phyloP scores from a whole-genome alignment of 2,888 invertebrate species.

The Idaea straminata region DNA sequence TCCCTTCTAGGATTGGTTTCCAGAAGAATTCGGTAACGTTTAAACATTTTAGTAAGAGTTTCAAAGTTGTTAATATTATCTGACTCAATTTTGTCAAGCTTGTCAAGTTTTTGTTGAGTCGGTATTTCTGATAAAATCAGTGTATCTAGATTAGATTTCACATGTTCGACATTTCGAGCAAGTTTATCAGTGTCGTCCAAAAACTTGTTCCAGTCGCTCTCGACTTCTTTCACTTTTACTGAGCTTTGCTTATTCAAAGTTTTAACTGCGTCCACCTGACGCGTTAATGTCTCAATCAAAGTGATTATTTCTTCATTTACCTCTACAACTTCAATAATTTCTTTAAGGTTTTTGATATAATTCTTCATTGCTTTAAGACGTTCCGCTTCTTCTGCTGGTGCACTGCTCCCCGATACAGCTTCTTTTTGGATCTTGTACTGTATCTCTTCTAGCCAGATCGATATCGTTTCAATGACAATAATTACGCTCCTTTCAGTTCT shows the following conservation, averaged over 20 bases:
- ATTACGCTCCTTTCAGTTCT: conserved; percentile 85
- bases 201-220: conserved; percentile 87
- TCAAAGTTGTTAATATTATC: conserved; percentile 82
- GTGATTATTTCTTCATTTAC: conserved; percentile 84
- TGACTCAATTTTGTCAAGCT: conserved; percentile 85
- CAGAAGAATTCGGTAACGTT: conserved; percentile 81
- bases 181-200: conserved; percentile 82
- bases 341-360: conserved; percentile 80
- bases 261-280: conserved; percentile 86
- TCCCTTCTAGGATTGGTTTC: conserved; percentile 85
- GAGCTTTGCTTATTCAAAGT: conserved; percentile 77
- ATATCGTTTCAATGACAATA: conserved; percentile 88
- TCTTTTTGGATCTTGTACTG: conserved; percentile 85
- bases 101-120: conserved; percentile 83
- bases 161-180: conserved; percentile 69
- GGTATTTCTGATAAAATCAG: conserved; percentile 83
- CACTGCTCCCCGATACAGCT: conserved; percentile 45
- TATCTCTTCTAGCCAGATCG: conserved; percentile 91
- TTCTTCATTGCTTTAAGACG: conserved; percentile 69
- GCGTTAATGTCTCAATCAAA: conserved; percentile 80
- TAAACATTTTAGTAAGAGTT: conserved; percentile 81
- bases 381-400: conserved; percentile 48
- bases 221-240: conserved; percentile 73
- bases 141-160: conserved; percentile 76
- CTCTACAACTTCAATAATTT: conserved; percentile 83